Evolutionary conservation across 2,888 invertebrate genomes (phyloP), one percentile per base, ranked within the genome.

Genomic region (Cryptus armator): DNA sequence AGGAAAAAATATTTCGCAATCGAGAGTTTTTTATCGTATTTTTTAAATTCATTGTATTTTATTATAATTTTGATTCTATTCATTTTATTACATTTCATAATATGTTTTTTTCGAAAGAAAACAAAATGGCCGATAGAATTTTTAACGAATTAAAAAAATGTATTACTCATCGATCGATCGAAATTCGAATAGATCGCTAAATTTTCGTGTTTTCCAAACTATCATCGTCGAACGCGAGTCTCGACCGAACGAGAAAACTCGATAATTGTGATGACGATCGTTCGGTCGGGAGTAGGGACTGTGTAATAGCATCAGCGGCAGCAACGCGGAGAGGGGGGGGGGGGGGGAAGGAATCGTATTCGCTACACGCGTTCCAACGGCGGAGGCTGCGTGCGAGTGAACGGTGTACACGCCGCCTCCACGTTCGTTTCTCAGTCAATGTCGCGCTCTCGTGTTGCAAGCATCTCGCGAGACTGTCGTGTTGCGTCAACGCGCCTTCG

Each of bases 361-460:
- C 10, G 56, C 24, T 24, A 24, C 24, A 56, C 56, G 56, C 56
- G 24, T 56, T 56, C 56, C 56, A 56, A 10, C 19, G 19, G 24
- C 56, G 56, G 56, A 24, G 19, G 14, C 46, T 19, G 56, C 59
- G 29, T 59, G 59, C 29, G 24, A 24, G 59, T 29, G 29, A 29
- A 71, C 68, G 70, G 62, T 62, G 64, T 70, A 75, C 43, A 67
- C 78, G 79, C 77, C 71, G 62, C 78, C 66, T 71, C 62, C 71
- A 67, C 75, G 74, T 62, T 83, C 82, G 76, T 70, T 76, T 80
- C 85, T 87, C 86, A 87, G 87, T 88, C 85, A 81, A 81, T 84
- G 83, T 84, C 87, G 88, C 86, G 87, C 85, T 79, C 77, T 84
- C 85, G 87, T 75, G 71, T 75, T 68, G 86, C 75, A 56, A 81